Conservation (phyloP, 1,140 invertebrate species). For the Neotoxoptera formosana region DNA sequence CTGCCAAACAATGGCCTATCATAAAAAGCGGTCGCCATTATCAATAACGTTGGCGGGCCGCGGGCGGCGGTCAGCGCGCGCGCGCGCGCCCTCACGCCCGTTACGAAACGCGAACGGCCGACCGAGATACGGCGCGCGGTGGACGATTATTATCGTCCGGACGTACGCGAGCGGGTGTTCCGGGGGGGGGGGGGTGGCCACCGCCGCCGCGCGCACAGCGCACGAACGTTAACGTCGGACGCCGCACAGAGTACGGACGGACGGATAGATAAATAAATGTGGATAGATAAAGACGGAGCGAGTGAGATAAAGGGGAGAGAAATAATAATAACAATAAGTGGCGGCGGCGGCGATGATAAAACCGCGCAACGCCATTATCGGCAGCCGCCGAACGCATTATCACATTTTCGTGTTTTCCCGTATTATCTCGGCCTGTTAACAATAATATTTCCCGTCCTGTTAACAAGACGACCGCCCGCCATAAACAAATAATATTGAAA, state of each 20-base stretch:
- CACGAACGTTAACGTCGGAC: not conserved
- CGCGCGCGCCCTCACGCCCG: not conserved
- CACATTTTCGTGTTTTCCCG: slow-evolving; percentile 44
- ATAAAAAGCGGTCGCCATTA: slow-evolving; percentile 43
- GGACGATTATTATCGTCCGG: not conserved
- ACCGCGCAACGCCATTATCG: slow-evolving; percentile 56
- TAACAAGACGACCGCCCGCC: slow-evolving; percentile 43
- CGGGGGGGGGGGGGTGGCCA: no score
- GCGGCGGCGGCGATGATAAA: slow-evolving; percentile 50
- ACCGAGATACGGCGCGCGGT: not conserved
- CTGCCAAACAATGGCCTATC: slow-evolving; percentile 53
- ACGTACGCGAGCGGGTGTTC: not conserved
- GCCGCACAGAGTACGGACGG: not conserved
- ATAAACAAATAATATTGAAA: slow-evolving; percentile 45
- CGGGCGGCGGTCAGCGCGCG: not conserved
- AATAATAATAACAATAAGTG: slow-evolving; percentile 7
- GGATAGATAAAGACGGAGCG: not conserved
- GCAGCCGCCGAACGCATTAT: slow-evolving; percentile 47
- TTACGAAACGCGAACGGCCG: not conserved
- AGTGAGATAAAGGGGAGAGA: slow-evolving; percentile 10
- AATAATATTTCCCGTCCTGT: slow-evolving; percentile 55
- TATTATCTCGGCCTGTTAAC: slow-evolving; percentile 53
- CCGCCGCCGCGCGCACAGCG: not conserved
- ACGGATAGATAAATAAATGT: slow-evolving; percentile 15
- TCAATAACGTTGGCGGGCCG: slow-evolving; percentile 15